Conservation (phyloP, 2,888 invertebrate genomes). For the Tromatobia lineatoria region DNA sequence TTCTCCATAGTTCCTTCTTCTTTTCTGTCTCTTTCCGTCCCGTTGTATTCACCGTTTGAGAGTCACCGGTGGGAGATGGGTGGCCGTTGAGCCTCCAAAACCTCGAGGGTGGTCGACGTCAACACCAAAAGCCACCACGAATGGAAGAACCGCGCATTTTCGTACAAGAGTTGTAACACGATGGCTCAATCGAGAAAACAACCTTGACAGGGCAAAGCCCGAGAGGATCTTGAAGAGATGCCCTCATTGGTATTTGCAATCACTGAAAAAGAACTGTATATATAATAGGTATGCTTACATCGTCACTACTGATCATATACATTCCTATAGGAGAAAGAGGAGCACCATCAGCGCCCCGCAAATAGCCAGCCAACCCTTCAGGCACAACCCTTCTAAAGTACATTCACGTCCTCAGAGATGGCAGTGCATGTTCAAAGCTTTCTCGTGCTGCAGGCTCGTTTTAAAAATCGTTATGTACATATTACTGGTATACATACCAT, state of each 20-base stretch:
- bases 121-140: conserved; percentile 23
- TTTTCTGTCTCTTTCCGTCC: conserved; percentile 46
- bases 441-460: not conserved
- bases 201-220: not conserved
- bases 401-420: conserved; percentile 24
- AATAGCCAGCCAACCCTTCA: not conserved
- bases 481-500: not conserved
- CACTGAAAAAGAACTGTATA: not conserved
- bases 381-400: conserved; percentile 12
- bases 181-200: conserved; percentile 27
- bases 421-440: conserved; percentile 1
- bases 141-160: not conserved
- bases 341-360: not conserved
- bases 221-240: not conserved
- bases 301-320: not conserved
- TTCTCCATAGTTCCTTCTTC: not conserved
- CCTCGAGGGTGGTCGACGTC: conserved; percentile 65
- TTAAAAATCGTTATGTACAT: conserved; percentile 15
- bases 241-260: not conserved
- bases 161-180: not conserved
- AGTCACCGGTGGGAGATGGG: conserved; percentile 59
- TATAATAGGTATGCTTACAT: not conserved
- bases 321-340: not conserved
- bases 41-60: conserved; percentile 34
- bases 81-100: conserved; percentile 43